These are phyloP conservation scores for Heliothis subflexa DNA, from an alignment of 1,140 invertebrate genomes.

Conservation along the genomic window DNA sequence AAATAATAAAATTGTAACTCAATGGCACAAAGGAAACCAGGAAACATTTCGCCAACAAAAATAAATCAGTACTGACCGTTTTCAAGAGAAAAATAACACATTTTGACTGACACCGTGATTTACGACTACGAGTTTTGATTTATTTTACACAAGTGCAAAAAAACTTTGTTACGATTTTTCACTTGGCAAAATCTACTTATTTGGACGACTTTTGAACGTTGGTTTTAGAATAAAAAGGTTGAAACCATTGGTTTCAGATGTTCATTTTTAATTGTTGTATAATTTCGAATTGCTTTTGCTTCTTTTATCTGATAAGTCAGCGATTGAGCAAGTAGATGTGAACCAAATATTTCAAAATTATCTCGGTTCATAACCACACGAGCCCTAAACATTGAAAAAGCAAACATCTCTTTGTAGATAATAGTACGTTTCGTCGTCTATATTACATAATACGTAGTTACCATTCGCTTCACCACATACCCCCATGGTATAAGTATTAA, in stretches of 20 bases:
- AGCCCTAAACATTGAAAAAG: too few relatives aligned
- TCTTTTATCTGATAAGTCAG: too few relatives aligned
- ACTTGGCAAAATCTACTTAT: neutral
- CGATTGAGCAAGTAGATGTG: too few relatives aligned
- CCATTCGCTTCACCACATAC: neutral
- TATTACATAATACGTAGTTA: neutral
- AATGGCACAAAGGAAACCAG: neutral
- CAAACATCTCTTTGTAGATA: too few relatives aligned
- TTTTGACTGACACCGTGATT: neutral
- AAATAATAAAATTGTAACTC: neutral
- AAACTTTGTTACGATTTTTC: too few relatives aligned
- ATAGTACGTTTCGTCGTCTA: too few relatives aligned
- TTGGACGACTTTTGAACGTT: neutral
- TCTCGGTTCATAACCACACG: too few relatives aligned
- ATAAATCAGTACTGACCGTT: neutral
- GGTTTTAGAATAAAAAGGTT: neutral
- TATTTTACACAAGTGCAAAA: neutral
- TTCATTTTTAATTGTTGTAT: too few relatives aligned
- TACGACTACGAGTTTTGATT: neutral
- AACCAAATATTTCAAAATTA: too few relatives aligned
- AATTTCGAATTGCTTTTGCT: too few relatives aligned
- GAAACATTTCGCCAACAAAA: neutral
- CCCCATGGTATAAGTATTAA: slow-evolving; percentile 25
- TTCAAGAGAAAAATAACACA: slow-evolving; percentile 2
- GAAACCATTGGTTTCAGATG: neutral